Base-by-base conservation (phyloP, 2,797 vertebrate species). In the Macrochelys suwanniensis region DNA sequence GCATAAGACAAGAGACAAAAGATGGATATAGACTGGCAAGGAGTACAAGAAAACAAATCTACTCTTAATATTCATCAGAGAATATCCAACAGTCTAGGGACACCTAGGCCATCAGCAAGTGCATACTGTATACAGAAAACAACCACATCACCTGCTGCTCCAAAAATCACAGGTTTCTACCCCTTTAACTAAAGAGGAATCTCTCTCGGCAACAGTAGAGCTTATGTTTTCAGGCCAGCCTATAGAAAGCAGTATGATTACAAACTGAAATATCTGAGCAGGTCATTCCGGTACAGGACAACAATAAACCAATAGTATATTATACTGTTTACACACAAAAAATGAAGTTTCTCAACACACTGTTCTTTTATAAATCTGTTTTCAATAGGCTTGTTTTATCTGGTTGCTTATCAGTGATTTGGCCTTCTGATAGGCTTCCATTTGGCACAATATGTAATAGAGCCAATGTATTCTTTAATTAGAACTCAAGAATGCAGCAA, bases 241-340 rank as follows among this genome's bases (percentile, higher is more conserved):
- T 82, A 47, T 54, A 56, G 37, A 88, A 89, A 31, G 68, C 45
- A 78, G 23, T 92, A 91, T 21, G 65, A 85, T 17, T 49, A 45
- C 37, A 49, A 45, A 37, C 47, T 53, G 68, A 77, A 42, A 9
- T 86, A 85, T 15, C 80, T n/a, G n/a, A 89, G 1, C 59, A 84
- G 83, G 80, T 93, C 10, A 85, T 16, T 45, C 45, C 74, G 49
- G 45, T 49, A 49, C 45, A 28, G 23, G 13, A 26, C 4, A 76
- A 37, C 25, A 49, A 61, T 26, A 42, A 21, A 37, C 12, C 9
- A 77, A 17, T 31, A 28, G 8, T 49, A 28, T 23, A 54, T 1
- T 65, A 87, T 81, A n/a, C n/a, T 74, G 80, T 4, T 82, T 76
- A 71, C 5, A 80, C 19, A 56, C 15, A 33, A 82, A 84, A 68